These are phyloP conservation scores for Tarsius wallacei DNA, from an alignment of 2,797 vertebrate species.

Conservation along the genomic window DNA sequence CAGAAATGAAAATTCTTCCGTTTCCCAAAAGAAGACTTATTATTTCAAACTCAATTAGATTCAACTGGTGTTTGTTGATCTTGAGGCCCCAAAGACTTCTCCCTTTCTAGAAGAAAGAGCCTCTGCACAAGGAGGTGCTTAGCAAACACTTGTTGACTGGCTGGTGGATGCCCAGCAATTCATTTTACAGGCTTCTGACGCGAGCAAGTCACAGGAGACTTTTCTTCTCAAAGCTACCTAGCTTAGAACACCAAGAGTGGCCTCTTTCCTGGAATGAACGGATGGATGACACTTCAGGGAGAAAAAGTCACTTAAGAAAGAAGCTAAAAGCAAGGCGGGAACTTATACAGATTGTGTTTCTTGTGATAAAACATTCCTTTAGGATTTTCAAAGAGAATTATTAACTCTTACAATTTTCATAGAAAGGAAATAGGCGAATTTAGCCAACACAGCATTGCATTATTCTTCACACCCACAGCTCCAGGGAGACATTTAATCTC, in stretches of 20 bases:
- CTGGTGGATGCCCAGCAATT: neutral
- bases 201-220: neutral
- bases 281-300: neutral
- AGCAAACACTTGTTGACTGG: constrained; percentile 41
- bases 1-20: constrained; percentile 64
- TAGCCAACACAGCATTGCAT: neutral
- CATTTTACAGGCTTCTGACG: constrained; percentile 14
- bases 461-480: neutral
- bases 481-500: constrained; percentile 29
- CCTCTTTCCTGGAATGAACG: constrained; percentile 61
- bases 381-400: constrained; percentile 68
- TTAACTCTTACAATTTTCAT: constrained; percentile 38
- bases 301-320: constrained; percentile 31
- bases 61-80: constrained; percentile 75
- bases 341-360: constrained; percentile 56
- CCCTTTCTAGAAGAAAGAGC: constrained; percentile 60
- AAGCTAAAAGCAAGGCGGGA: constrained; percentile 58
- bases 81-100: constrained; percentile 65
- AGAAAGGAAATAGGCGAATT: constrained; percentile 45
- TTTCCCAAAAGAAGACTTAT: constrained; percentile 60
- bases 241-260: rapidly evolving
- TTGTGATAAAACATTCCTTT: constrained; percentile 51
- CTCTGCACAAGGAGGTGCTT: neutral
- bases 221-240: constrained; percentile 72
- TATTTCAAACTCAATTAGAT: constrained; percentile 79